A percentile compares a stretch with the other conserved stretches of the same genome.
Conservation (phyloP, 2,888 invertebrate species). For the Aleiodes testaceus region DNA sequence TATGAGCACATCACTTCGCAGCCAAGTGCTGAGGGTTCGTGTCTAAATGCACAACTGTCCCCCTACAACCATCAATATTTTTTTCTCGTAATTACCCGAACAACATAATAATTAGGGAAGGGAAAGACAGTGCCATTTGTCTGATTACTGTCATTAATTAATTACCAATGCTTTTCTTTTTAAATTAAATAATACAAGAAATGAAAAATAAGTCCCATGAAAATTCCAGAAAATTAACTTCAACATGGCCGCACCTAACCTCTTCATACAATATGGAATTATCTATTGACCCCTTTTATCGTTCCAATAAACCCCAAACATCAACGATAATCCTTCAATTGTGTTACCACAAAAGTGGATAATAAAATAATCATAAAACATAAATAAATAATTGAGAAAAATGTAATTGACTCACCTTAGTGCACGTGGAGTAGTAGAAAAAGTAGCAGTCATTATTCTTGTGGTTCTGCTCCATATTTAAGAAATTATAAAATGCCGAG, state of each 20-base stretch:
- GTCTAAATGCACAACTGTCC: conserved; percentile 86
- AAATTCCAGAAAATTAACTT: conserved; percentile 41
- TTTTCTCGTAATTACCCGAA: neutral
- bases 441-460: conserved; percentile 92
- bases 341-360: no score
- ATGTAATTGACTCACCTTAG: conserved; percentile 78
- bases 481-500: conserved; percentile 68
- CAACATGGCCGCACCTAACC: conserved; percentile 68
- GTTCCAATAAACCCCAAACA: neutral
- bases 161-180: neutral
- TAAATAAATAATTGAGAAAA: conserved; percentile 27
- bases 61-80: conserved; percentile 76
- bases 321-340: neutral
- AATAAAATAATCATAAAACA: neutral
- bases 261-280: conserved; percentile 56
- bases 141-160: conserved; percentile 12
- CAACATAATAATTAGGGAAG: neutral
- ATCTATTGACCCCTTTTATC: conserved; percentile 31
- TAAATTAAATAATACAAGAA: neutral
- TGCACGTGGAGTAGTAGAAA: conserved; percentile 90
- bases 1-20: conserved; percentile 87
- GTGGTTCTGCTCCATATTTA: conserved; percentile 80
- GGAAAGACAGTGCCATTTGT: neutral
- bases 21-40: conserved; percentile 87
- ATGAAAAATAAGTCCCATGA: neutral